A percentile compares a stretch with the other conserved stretches of the same genome.
These are phyloP conservation scores for Limnodromus scolopaceus DNA, from an alignment of 2,797 vertebrate genomes.

Conservation along the genomic window DNA sequence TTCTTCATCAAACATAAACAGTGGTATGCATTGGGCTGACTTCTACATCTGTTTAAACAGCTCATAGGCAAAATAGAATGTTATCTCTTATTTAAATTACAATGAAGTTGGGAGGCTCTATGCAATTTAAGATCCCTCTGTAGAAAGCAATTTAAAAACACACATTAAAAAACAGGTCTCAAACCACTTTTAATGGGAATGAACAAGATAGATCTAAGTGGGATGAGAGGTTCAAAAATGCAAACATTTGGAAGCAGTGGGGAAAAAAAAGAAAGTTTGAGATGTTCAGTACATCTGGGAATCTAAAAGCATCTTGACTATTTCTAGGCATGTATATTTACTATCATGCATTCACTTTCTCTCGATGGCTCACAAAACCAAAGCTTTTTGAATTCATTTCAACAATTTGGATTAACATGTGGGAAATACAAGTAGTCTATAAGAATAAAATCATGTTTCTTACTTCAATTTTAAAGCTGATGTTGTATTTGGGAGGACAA, in stretches of 20 bases:
- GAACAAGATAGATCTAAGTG: neutral
- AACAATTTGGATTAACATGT: neutral
- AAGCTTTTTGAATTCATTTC: neutral
- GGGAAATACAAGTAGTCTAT: neutral
- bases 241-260: neutral
- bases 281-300: neutral
- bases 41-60: neutral
- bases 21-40: neutral
- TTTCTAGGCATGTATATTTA: neutral
- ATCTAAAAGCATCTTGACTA: neutral
- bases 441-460: neutral
- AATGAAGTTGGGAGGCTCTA: neutral
- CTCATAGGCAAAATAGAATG: neutral
- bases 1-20: neutral
- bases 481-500: neutral
- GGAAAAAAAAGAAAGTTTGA: neutral
- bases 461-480: neutral
- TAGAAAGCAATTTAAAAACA: neutral
- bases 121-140: neutral
- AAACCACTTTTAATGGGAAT: neutral
- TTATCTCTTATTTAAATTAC: neutral
- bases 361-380: neutral
- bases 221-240: neutral
- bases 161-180: neutral
- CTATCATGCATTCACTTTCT: neutral